phyloP scores from a whole-genome alignment of 2,113 vertebrate genomes.

The Bos taurus region ARS-UCD2.0 NC_037335.1:9603001-9603500 shows the following conservation, averaged over 20 bases:
- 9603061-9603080: not conserved
- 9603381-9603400: not conserved
- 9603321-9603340: not conserved
- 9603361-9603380: not conserved
- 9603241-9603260: not conserved
- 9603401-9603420: not conserved
- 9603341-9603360: not conserved
- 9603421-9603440: not conserved
- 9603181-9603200: not conserved
- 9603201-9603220: not conserved
- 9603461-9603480: not conserved
- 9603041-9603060: not conserved
- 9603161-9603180: not conserved
- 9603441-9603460: not conserved
- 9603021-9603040: not conserved
- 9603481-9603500: not conserved
- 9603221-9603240: not conserved
- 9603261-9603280: not conserved
- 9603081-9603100: not conserved
- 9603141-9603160: not conserved
- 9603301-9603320: not conserved
- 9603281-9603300: not conserved
- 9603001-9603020: not conserved
- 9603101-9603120: not conserved
- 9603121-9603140: not conserved